Conservation (phyloP, 2,797 vertebrate genomes). For the Platalea minor region DNA sequence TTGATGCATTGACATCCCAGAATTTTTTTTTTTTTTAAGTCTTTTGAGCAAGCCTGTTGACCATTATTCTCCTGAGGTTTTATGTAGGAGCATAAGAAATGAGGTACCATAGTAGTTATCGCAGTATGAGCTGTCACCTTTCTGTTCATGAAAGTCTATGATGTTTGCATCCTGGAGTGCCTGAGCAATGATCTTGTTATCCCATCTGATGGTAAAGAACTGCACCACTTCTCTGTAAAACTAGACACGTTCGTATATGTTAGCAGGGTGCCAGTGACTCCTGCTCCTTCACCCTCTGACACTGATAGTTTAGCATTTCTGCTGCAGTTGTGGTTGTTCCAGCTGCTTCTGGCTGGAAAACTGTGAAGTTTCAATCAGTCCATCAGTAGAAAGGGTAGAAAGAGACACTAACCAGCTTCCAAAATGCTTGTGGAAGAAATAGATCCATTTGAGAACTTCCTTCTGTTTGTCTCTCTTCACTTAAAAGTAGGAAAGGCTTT, state of each 20-base stretch:
- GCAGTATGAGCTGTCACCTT: conserved; percentile 22
- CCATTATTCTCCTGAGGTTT: neutral
- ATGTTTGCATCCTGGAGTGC: conserved; percentile 13
- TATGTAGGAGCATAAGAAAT: neutral
- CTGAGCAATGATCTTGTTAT: conserved; percentile 5
- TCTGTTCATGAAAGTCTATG: neutral
- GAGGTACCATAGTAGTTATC: neutral
- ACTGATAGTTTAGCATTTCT: neutral
- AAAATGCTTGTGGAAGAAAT: neutral
- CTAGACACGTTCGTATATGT: rapidly evolving
- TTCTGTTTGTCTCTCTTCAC: neutral
- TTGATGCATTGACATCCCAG: neutral
- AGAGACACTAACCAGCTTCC: neutral
- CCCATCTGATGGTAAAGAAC: conserved; percentile 6
- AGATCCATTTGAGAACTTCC: neutral
- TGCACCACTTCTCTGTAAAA: neutral
- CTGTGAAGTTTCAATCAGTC: neutral
- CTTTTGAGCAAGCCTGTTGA: neutral
- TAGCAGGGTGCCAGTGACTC: neutral
- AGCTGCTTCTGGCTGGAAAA: neutral
- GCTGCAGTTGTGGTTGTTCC: neutral
- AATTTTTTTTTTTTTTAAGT: neutral
- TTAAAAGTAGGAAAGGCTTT: neutral
- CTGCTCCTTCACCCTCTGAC: neutral
- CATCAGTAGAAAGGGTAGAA: neutral